A percentile compares a stretch with the other conserved stretches of the same genome.
These are phyloP conservation scores for Xenopus borealis DNA, from an alignment of 2,113 vertebrate genomes.

Conservation along the genomic window DNA sequence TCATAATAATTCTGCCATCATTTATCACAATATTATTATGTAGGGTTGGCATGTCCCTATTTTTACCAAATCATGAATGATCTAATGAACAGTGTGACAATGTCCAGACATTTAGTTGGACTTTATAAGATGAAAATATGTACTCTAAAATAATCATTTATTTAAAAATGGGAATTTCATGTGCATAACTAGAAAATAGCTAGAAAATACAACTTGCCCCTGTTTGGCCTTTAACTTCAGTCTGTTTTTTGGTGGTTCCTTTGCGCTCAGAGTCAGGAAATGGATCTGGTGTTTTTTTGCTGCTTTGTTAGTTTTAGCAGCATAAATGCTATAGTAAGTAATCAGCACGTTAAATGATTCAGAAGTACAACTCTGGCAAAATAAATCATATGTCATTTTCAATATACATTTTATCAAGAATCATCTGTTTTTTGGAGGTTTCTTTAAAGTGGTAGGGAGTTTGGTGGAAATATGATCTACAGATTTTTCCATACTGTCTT, in stretches of 20 bases:
- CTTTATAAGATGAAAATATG: too few species aligned
- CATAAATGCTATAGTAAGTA: conserved; percentile 7
- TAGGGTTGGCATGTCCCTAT: too few species aligned
- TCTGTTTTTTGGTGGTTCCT: not conserved
- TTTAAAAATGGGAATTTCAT: too few species aligned
- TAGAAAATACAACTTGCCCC: conserved; percentile 2
- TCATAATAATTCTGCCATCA: too few species aligned
- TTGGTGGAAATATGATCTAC: conserved; percentile 13
- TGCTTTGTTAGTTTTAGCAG: not conserved
- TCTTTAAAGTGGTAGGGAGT: not conserved
- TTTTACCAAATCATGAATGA: too few species aligned
- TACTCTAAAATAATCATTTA: too few species aligned
- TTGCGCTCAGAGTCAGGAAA: too few species aligned
- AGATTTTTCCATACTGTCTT: not conserved
- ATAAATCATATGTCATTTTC: conserved; percentile 39
- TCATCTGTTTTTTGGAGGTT: conserved; percentile 15
- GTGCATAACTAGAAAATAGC: too few species aligned
- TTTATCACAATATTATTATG: too few species aligned
- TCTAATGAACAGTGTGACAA: too few species aligned
- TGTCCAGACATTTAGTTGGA: too few species aligned
- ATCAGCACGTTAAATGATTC: conserved; percentile 24
- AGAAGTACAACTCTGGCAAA: conserved; percentile 35
- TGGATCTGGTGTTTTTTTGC: too few species aligned
- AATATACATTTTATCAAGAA: conserved; percentile 24
- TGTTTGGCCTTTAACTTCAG: conserved; percentile 20